Conservation (phyloP, 2,797 vertebrate species). For the Amblyraja radiata region DNA sequence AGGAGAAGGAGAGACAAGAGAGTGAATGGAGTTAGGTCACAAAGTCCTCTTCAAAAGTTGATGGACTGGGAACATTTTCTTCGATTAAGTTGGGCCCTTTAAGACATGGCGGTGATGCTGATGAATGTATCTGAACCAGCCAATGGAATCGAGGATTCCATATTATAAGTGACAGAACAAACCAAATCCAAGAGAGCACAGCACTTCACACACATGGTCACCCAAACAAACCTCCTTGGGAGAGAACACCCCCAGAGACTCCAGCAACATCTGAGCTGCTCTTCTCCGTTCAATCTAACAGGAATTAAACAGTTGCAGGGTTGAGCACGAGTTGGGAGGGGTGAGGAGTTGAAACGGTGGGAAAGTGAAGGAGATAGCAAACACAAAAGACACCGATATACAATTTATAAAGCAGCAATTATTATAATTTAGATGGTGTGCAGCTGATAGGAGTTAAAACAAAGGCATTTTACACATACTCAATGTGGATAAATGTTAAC, state of each 20-base stretch:
- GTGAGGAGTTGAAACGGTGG: not conserved
- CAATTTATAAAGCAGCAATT: not conserved
- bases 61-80: not conserved
- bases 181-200: not conserved
- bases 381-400: not conserved
- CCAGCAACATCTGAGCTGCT: constrained; percentile 71
- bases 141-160: not conserved
- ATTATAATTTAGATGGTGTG: not conserved
- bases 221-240: constrained; percentile 75
- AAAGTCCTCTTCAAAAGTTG: not conserved
- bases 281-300: constrained; percentile 56
- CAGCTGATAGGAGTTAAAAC: not conserved
- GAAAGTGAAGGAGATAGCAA: constrained; percentile 32
- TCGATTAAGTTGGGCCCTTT: not conserved
- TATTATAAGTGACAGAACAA: not conserved
- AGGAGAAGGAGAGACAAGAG: not conserved
- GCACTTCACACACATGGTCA: not conserved
- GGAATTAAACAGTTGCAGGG: constrained; percentile 30
- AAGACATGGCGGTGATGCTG: not conserved
- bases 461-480: too few relatives aligned
- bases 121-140: not conserved
- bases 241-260: constrained; percentile 74
- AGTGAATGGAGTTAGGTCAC: not conserved
- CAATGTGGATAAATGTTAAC: too few relatives aligned
- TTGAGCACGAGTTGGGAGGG: not conserved